Evolutionary conservation across 2,888 invertebrate species (phyloP), one percentile per base, ranked within the genome.

Genomic region (Dryobota labecula): DNA sequence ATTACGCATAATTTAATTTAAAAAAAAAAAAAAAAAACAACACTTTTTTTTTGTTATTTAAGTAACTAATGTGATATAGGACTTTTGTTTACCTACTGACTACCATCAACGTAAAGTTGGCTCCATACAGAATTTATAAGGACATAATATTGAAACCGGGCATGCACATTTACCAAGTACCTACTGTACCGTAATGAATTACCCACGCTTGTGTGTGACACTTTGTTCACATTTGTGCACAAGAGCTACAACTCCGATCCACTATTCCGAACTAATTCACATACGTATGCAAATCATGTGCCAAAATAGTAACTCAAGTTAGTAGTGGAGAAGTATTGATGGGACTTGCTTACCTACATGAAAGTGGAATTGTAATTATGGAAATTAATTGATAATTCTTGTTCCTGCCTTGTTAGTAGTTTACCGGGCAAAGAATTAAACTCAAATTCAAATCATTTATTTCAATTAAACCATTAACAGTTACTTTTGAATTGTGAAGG

Each of bases 171-270:
- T 53, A 62, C 58, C 36, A 68, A 82, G 53, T 76, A 65, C n/a
- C n/a, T n/a, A n/a, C 20, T 70, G 66, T 41, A 54, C 70, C 56
- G 70, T 80, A 70, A 83, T 83, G 73, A 74, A 75, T 77, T 80
- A 56, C 33, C 49, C 11, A 49, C 20, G 65, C 38, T 75, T 84
- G 84, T 30, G 30, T 67, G 61, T 65, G 80, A 73, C 74, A 75
- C 70, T 61, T 74, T 45, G 53, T 53, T 62, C 56, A 71, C 65
- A 82, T 70, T 70, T 62, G 3, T 41, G 27, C 61, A 65, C 69
- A 61, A 65, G 27, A 54, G 63, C 60, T 64, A 70, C 49, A 73
- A 66, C 60, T 73, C 18, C 15, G 47, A 33, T 43, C 51, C 75
- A 38, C 60, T 66, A 45, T 67, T 61, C 30, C 36, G 20, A 78